Percentiles rank a stretch among this genome's conserved stretches.
Evolutionary conservation across 1,140 invertebrate genomes (phyloP).

Genomic region (Saccostrea echinata): DNA sequence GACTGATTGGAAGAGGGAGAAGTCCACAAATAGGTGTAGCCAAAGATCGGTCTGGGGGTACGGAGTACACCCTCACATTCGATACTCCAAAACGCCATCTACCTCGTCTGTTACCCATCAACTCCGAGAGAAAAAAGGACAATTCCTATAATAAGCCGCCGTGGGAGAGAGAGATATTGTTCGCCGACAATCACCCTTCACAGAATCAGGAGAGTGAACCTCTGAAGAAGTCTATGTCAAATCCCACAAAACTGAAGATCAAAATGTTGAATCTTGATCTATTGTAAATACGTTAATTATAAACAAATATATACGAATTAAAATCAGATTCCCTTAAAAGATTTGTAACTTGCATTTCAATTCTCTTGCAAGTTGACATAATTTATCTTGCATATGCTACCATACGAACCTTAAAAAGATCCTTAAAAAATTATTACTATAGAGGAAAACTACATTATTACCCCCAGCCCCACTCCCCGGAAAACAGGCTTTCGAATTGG

Average conservation of each 20-base stretch:
- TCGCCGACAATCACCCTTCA: background rate
- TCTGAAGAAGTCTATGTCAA: background rate
- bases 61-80: conserved; percentile 29
- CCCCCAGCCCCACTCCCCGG: too few species aligned
- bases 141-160: conserved; percentile 22
- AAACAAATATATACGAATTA: background rate
- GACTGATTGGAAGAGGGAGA: conserved; percentile 18
- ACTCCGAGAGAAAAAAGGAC: background rate
- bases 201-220: background rate
- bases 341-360: background rate
- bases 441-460: too few species aligned
- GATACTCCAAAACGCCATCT: conserved; percentile 42
- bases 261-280: conserved; percentile 45
- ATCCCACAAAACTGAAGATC: conserved; percentile 34
- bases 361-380: background rate
- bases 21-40: conserved; percentile 36
- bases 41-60: conserved; percentile 26
- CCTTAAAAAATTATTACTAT: background rate
- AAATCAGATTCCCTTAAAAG: background rate
- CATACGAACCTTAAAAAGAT: too few species aligned
- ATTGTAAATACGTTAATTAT: conserved; percentile 3
- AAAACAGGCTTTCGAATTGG: too few species aligned
- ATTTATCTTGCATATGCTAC: too few species aligned
- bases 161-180: conserved; percentile 42
- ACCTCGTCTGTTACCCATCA: conserved; percentile 42